Evolutionary conservation across 2,113 vertebrate genomes (phyloP).

Genomic region (Bubalus kerabau): DNA sequence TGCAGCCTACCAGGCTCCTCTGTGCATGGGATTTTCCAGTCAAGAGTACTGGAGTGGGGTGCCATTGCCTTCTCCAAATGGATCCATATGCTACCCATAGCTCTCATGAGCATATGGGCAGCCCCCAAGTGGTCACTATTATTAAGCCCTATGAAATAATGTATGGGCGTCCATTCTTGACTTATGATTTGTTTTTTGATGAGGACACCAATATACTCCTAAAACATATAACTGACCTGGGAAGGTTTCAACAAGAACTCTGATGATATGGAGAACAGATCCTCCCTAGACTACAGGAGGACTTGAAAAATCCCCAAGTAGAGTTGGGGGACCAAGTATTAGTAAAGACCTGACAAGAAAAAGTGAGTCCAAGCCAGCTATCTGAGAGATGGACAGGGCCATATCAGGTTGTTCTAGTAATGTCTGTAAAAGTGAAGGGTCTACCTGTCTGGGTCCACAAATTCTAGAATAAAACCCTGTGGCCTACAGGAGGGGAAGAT

Average conservation of each 20-base stretch:
- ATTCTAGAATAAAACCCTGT: neutral
- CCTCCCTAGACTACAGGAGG: neutral
- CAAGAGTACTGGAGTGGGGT: no score
- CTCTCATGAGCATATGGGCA: neutral
- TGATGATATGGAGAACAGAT: neutral
- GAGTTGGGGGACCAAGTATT: neutral
- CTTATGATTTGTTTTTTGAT: neutral
- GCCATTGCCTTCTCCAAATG: neutral
- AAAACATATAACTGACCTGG: neutral
- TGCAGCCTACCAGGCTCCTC: no score
- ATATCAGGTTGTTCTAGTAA: neutral
- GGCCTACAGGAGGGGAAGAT: neutral
- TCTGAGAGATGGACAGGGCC: neutral
- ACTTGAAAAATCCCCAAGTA: neutral
- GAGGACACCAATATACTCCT: neutral
- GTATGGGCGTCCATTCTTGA: neutral
- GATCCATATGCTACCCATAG: neutral
- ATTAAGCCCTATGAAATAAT: neutral
- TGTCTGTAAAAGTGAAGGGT: neutral
- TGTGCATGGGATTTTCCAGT: no score
- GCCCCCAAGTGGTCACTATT: neutral
- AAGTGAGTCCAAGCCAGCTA: neutral
- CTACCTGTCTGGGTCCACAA: neutral
- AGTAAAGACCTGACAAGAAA: neutral
- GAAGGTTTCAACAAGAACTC: neutral